These are phyloP conservation scores for Argynnis bischoffii DNA, from an alignment of 2,888 invertebrate species.

Conservation along the genomic window DNA sequence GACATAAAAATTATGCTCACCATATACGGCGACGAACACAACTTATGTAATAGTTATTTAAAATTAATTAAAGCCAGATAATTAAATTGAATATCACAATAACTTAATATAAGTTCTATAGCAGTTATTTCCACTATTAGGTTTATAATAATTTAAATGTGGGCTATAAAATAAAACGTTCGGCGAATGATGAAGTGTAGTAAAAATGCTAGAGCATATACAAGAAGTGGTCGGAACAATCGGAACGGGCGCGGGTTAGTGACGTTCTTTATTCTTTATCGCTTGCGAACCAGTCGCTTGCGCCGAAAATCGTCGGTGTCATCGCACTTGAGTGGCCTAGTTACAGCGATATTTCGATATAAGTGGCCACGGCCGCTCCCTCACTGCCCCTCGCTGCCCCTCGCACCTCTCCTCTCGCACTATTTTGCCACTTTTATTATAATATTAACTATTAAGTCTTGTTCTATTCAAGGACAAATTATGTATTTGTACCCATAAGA, in stretches of 20 bases:
- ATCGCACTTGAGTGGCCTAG: conserved; percentile 68
- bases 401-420: conserved; percentile 35
- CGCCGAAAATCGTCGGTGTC: conserved; percentile 62
- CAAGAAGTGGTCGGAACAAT: conserved; percentile 23
- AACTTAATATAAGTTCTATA: too few species aligned
- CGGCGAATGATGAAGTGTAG: conserved; percentile 10
- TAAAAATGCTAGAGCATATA: conserved; percentile 17
- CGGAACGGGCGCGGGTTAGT: conserved; percentile 17
- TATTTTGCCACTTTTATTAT: conserved; percentile 36
- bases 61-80: too few species aligned
- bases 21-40: too few species aligned
- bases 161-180: too few species aligned
- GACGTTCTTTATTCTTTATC: conserved; percentile 34
- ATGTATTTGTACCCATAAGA: neutral
- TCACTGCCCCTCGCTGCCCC: conserved; percentile 25
- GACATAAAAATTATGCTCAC: too few species aligned
- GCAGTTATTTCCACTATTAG: too few species aligned
- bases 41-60: too few species aligned
- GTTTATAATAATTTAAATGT: too few species aligned
- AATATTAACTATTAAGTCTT: conserved; percentile 10
- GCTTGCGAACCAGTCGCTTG: conserved; percentile 41
- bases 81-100: too few species aligned
- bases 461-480: conserved; percentile 27
- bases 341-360: conserved; percentile 70
- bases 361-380: conserved; percentile 44